Evolutionary conservation across 2,888 invertebrate genomes (phyloP).

Genomic region (Agrilus mali): DNA sequence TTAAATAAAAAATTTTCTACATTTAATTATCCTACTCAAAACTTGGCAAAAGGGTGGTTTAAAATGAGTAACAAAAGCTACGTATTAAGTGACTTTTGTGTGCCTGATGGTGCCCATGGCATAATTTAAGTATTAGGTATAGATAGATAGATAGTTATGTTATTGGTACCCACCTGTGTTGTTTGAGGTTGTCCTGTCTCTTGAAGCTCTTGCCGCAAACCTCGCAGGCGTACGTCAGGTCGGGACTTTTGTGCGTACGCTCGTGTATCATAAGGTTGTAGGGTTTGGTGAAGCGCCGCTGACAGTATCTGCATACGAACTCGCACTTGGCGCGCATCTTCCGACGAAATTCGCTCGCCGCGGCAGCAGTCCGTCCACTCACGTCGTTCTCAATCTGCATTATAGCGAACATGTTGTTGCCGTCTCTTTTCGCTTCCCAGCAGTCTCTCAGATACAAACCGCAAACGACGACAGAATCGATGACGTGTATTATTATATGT

Average conservation of each 20-base stretch:
- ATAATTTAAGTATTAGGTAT: too few relatives aligned
- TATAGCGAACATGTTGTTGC: slow-evolving; percentile 70
- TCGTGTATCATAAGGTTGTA: slow-evolving; percentile 99
- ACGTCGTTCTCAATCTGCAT: slow-evolving; percentile 83
- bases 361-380: slow-evolving; percentile 41
- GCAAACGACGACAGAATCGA: slow-evolving; percentile 8
- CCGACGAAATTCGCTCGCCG: slow-evolving; percentile 60
- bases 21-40: too few relatives aligned
- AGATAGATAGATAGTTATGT: not conserved
- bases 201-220: slow-evolving; percentile 97
- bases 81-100: too few relatives aligned
- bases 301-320: slow-evolving; percentile 97
- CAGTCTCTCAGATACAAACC: slow-evolving; percentile 9
- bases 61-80: too few relatives aligned
- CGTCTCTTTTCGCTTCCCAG: slow-evolving; percentile 15
- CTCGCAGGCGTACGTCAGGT: slow-evolving; percentile 93
- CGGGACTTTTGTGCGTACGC: slow-evolving; percentile 92
- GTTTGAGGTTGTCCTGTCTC: slow-evolving; percentile 90
- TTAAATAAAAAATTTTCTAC: too few relatives aligned
- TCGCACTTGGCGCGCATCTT: slow-evolving; percentile 91
- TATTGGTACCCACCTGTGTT: slow-evolving; percentile 64
- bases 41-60: too few relatives aligned
- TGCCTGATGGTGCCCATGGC: not conserved
- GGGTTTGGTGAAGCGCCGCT: slow-evolving; percentile 93
- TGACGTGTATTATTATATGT: too few relatives aligned